Conservation (phyloP, 2,888 invertebrate genomes). For the Unio delphinus region DNA sequence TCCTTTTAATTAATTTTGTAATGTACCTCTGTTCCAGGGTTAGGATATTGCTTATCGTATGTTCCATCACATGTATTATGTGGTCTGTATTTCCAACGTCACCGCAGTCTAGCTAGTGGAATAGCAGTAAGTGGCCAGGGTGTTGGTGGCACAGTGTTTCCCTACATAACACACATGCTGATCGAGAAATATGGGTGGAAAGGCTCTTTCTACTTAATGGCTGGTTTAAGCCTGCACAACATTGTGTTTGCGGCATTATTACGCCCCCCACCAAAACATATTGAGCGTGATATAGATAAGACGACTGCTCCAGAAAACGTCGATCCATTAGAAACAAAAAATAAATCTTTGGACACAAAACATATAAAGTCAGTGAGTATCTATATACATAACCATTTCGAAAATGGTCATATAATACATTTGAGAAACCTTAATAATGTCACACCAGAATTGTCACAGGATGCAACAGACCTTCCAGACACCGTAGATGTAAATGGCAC, state of each 20-base stretch:
- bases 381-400: too few species aligned
- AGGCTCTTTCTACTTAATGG: slow-evolving; percentile 55
- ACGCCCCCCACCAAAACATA: slow-evolving; percentile 30
- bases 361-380: too few species aligned
- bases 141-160: slow-evolving; percentile 56
- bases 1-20: too few species aligned
- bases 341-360: too few species aligned
- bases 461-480: too few species aligned
- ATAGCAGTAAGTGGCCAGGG: slow-evolving; percentile 60
- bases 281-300: not conserved
- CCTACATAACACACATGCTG: slow-evolving; percentile 48
- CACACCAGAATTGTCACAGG: too few species aligned
- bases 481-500: too few species aligned
- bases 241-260: slow-evolving; percentile 54
- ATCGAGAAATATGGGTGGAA: slow-evolving; percentile 60
- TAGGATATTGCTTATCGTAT: slow-evolving; percentile 59
- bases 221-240: slow-evolving; percentile 56
- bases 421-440: too few species aligned
- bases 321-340: too few species aligned
- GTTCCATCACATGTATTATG: slow-evolving; percentile 64
- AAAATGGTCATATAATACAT: too few species aligned
- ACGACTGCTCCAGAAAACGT: too few species aligned
- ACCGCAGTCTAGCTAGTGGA: slow-evolving; percentile 58
- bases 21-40: slow-evolving; percentile 38
- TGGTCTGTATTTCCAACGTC: slow-evolving; percentile 59